phyloP scores from a whole-genome alignment of 2,113 vertebrate genomes.

The Struthio camelus region DNA sequence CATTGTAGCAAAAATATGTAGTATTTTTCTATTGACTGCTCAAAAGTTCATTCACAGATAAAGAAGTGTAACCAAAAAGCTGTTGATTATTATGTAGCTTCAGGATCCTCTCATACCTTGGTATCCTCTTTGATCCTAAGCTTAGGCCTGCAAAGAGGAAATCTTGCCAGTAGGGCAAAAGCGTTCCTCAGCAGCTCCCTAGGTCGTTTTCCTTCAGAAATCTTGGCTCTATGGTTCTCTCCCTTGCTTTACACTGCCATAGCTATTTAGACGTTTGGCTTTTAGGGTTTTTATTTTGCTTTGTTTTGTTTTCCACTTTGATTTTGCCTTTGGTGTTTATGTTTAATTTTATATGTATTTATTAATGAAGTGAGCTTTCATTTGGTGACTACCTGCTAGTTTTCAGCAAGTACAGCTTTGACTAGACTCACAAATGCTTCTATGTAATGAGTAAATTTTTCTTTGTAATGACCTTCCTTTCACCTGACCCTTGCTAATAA shows the following conservation, averaged over 20 bases:
- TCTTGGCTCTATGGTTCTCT: neutral
- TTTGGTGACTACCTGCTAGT: neutral
- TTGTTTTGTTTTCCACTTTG: neutral
- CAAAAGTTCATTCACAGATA: neutral
- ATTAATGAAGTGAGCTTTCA: neutral
- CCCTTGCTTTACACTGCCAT: neutral
- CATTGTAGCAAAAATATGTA: neutral
- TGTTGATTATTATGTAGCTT: neutral
- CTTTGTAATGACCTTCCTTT: neutral
- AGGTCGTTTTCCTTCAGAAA: neutral
- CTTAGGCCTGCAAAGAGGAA: neutral
- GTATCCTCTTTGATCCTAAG: neutral
- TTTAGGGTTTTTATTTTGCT: neutral
- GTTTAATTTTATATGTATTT: neutral
- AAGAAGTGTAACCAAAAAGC: neutral
- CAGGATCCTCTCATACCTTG: neutral
- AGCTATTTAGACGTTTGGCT: neutral
- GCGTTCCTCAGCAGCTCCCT: neutral
- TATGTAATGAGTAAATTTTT: neutral
- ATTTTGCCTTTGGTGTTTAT: neutral
- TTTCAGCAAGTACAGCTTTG: neutral
- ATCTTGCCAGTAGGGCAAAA: neutral
- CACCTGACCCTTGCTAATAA: neutral
- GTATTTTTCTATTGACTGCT: neutral
- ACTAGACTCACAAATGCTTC: neutral